Evolutionary conservation across 2,113 vertebrate genomes (phyloP).

Genomic region (Blennius ocellaris): DNA sequence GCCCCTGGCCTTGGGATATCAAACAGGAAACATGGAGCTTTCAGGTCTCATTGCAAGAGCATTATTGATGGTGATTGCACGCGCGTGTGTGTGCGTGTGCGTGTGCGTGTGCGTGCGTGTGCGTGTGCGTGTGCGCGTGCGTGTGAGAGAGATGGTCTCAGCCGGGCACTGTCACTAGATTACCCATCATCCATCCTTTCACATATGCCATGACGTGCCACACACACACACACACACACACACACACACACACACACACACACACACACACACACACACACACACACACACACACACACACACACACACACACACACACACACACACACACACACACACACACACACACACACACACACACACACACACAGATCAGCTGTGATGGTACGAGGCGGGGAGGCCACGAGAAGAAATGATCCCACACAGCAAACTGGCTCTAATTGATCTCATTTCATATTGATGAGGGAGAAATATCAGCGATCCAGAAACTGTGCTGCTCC

Average conservation of each 20-base stretch:
- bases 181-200: too few relatives aligned
- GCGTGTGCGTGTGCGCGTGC: not conserved
- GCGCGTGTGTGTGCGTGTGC: conserved; percentile 1
- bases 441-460: conserved; percentile 67
- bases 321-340: not conserved
- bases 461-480: conserved; percentile 33
- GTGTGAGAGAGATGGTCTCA: conserved; percentile 6
- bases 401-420: conserved; percentile 39
- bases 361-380: conserved; percentile 47
- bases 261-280: too few relatives aligned
- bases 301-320: not conserved
- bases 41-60: conserved; percentile 10
- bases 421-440: conserved; percentile 6
- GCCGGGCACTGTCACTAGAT: conserved; percentile 4
- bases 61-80: conserved; percentile 29
- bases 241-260: too few relatives aligned
- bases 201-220: too few relatives aligned
- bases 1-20: conserved; percentile 31
- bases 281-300: too few relatives aligned
- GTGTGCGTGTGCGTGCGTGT: conserved; percentile 9
- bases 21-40: conserved; percentile 31
- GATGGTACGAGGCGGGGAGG: conserved; percentile 58
- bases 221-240: too few relatives aligned
- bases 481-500: conserved; percentile 35
- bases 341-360: not conserved